Evolutionary conservation across 2,797 vertebrate species (phyloP), one percentile per base, ranked within the genome.

Genomic region (Leptodactylus fallax): DNA sequence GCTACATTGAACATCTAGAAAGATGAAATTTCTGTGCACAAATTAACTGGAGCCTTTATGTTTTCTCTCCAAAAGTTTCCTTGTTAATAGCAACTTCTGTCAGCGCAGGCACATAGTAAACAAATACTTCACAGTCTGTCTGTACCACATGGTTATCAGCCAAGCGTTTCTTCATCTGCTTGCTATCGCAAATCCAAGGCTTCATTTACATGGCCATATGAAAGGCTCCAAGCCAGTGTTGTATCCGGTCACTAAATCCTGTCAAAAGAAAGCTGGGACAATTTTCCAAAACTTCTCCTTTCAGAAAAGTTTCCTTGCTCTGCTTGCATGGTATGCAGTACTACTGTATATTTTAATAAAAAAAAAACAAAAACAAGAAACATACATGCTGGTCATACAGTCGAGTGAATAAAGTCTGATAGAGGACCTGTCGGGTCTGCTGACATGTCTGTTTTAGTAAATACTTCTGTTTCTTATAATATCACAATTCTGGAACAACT

Each of bases 1-100:
- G 11, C 63, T 25, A 25, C 23, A 23, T 9, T 23, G n/a, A 65
- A 69, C 4, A 45, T 47, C 72, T 23, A 49, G 5, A 51, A 10
- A n/a, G 19, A 49, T 49, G 72, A 49, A 21, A 51, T 51, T n/a
- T 76, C 19, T n/a, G 6, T 49, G 72, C 3, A 49, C 3, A 76
- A 49, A 49, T 12, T 11, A 49, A 12, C 6, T 6, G 11, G 27
- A 47, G 2, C 36, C 45, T 21, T 11, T 74, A 49, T 49, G 72
- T 76, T 76, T 74, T 49, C 47, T 21, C 19, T 47, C 3, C 9
- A 11, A 51, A 49, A 74, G 19, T 49, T 74, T 74, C 71, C 47
- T 9, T 51, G 45, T 51, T 74, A 51, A 74, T 74, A 74, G 19
- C 45, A 74, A 76, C 47, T 76, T 76, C 47, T 49, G 72, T 76